These are phyloP conservation scores for Heterochromis multidens DNA, from an alignment of 2,113 vertebrate species.

Conservation along the genomic window DNA sequence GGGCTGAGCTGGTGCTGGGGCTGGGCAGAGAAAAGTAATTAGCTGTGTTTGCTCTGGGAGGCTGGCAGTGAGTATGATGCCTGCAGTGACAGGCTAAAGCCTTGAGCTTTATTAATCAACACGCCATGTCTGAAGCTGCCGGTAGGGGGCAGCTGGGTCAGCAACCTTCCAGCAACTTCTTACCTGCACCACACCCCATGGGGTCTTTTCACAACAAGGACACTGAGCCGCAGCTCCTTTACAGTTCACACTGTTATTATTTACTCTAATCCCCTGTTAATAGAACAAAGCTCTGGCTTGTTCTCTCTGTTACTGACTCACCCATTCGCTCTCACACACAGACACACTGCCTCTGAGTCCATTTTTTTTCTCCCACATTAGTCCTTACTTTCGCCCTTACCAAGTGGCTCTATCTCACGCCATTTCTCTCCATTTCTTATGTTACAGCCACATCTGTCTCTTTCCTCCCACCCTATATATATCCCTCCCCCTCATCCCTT, in stretches of 20 bases:
- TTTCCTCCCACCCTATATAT: slow-evolving; percentile 67
- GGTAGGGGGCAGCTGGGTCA: slow-evolving; percentile 45
- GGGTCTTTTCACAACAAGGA: slow-evolving; percentile 5
- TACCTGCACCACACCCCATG: slow-evolving; percentile 15
- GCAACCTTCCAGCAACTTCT: slow-evolving; percentile 26
- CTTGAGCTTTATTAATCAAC: slow-evolving; percentile 76
- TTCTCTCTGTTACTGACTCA: neutral
- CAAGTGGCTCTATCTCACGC: slow-evolving; percentile 31
- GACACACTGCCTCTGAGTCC: neutral
- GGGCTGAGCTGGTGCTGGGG: slow-evolving; percentile 77
- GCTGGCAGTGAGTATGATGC: slow-evolving; percentile 72
- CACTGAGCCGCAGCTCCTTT: slow-evolving; percentile 30
- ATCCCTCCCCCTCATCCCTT: slow-evolving; percentile 54
- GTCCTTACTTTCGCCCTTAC: slow-evolving; percentile 31
- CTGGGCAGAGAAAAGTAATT: slow-evolving; percentile 82
- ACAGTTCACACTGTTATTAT: slow-evolving; percentile 48
- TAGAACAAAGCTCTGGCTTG: slow-evolving; percentile 2
- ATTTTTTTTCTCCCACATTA: slow-evolving; percentile 6
- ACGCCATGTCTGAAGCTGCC: slow-evolving; percentile 66
- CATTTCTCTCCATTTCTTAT: slow-evolving; percentile 60
- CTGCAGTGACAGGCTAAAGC: slow-evolving; percentile 71
- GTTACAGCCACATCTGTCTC: slow-evolving; percentile 63
- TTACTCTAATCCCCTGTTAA: slow-evolving; percentile 51
- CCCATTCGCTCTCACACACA: neutral
- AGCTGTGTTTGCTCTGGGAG: slow-evolving; percentile 79